phyloP scores from a whole-genome alignment of 2,888 invertebrate genomes.

The Iphiclides podalirius region DNA sequence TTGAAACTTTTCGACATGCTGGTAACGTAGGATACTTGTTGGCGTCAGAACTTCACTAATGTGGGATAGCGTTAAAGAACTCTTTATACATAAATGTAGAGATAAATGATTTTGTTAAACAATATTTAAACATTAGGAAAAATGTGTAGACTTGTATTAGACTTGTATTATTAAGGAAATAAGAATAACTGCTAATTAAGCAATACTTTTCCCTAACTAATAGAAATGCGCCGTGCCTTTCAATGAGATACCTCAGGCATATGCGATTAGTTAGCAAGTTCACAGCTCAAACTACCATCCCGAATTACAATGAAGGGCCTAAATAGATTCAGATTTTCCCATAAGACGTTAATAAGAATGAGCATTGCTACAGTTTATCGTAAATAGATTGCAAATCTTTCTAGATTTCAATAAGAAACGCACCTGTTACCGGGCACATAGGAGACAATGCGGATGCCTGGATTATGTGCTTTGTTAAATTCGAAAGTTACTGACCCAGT shows the following conservation, averaged over 20 bases:
- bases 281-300: neutral
- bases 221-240: constrained; percentile 5
- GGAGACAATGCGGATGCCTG: constrained; percentile 3
- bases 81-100: too few species aligned
- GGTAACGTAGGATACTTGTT: constrained; percentile 43
- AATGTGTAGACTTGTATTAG: too few species aligned
- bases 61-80: constrained; percentile 26
- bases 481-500: constrained; percentile 10
- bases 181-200: too few species aligned
- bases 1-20: constrained; percentile 44
- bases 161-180: too few species aligned
- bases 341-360: neutral
- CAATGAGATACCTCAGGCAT: constrained; percentile 3
- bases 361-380: constrained; percentile 1
- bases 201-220: constrained; percentile 20
- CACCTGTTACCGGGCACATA: constrained; percentile 8
- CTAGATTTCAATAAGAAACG: constrained; percentile 6
- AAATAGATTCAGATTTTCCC: neutral
- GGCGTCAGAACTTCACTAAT: constrained; percentile 39
- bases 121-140: too few species aligned
- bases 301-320: neutral
- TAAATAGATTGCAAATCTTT: constrained; percentile 11
- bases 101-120: too few species aligned
- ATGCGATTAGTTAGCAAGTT: constrained; percentile 11
- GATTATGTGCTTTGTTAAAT: neutral